Base-by-base conservation (phyloP, 2,797 vertebrate species). In the Melanotaenia nigrans region DNA sequence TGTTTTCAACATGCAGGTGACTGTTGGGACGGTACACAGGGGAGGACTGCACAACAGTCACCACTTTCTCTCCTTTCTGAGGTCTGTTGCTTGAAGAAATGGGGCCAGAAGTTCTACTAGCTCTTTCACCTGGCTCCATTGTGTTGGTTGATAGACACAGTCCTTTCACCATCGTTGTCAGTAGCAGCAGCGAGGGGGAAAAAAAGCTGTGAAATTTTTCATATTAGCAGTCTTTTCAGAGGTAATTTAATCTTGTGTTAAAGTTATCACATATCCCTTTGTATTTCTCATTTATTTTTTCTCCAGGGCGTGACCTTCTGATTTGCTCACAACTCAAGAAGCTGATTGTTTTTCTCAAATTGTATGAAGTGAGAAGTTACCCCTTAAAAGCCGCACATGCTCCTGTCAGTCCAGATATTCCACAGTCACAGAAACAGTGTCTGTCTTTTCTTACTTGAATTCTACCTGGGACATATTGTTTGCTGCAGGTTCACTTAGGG, bases 331-430 rank as follows among this genome's bases (percentile, higher is more conserved):
- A 67, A 68, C 54, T 67, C 16, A 24, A 0, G 78, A 58, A 65
- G 65, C 61, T 36, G 58, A 38, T 12, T 47, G 13, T 22, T 68
- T 47, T 49, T 65, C 2, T 73, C 62, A 1, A 69, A 16, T 3
- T 81, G 61, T 65, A 77, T 75, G 38, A 77, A 77, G 51, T 87
- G 73, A 10, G 75, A 56, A 51, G 54, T 77, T 58, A 75, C 38
- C 9, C 49, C 80, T 61, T 79, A 59, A 72, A 76, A 55, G 73
- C 1, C 56, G 73, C 1, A 73, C 79, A 62, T 42, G 40, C 11
- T 66, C 12, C 68, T 35, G 13, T 80, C 78, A 47, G 74, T 68
- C 68, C 78, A 78, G 11, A 78, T 82, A 11, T 85, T 33, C 76
- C 4, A 79, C 75, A 20, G 76, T 75, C 47, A 71, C 71, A 70